Evolutionary conservation across 2,888 invertebrate species (phyloP), one percentile per base, ranked within the genome.

Genomic region (Hypercompe scribonia): DNA sequence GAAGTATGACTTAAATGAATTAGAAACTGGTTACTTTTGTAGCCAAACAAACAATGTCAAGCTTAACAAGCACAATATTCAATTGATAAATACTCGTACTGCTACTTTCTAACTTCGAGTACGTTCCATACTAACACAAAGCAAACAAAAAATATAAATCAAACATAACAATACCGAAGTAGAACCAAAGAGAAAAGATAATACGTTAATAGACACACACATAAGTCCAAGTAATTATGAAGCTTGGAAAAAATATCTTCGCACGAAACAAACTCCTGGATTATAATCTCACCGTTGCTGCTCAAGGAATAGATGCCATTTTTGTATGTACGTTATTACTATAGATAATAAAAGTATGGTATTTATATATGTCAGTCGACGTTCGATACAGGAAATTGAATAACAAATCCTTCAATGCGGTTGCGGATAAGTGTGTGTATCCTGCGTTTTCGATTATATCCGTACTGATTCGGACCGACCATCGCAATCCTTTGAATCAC

Each of bases 401-500:
- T 84, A 84, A 84, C 83, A 84, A 84, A 84, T 84, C 85, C 83
- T 83, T 81, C 83, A 78, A 68, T 66, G 74, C 65, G 74, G 76
- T 72, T 73, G 76, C 76, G 80, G 77, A 81, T 81, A 84, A 83
- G 78, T 76, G 74, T 79, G 72, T 81, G 69, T 79, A 78, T 80
- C 77, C 78, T 78, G 83, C 73, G 81, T 83, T 78, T 81, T 79
- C 79, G 18, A 68, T 68, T 68, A 68, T 58, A 36, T 28, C 54
- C 50, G n/a, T 28, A 68, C 18, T 58, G 36, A 36, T 8, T 68
- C 58, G 10, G 33, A 54, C 54, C n/a, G 61, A 21, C 61, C 31
- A 69, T 39, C 42, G 21, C 31, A 65, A n/a, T 21, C 39, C 18
- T 34, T 3, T n/a, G n/a, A n/a, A n/a, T n/a, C n/a, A n/a, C n/a